Conservation (phyloP, 2,797 vertebrate species). For the Cryptoprocta ferox region DNA sequence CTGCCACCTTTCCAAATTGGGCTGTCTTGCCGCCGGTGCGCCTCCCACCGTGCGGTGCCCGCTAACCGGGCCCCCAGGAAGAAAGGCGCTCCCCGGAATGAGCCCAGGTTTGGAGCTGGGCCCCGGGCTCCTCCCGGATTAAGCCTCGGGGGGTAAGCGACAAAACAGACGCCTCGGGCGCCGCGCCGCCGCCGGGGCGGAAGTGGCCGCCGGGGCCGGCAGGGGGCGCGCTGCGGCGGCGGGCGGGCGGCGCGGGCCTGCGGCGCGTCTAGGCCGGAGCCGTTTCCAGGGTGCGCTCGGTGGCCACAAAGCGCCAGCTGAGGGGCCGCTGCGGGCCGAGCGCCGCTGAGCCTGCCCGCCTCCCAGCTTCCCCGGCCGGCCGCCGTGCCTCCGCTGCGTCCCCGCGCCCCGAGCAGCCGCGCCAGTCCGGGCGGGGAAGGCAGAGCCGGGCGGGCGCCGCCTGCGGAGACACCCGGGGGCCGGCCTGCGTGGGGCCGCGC, state of each 20-base stretch:
- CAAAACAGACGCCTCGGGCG: not conserved
- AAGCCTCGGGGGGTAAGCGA: not conserved
- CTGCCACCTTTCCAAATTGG: not conserved
- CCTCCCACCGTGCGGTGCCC: not conserved
- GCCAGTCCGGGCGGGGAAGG: not conserved
- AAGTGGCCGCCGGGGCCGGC: constrained; percentile 36
- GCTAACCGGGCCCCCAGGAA: not conserved
- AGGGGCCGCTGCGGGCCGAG: constrained; percentile 5
- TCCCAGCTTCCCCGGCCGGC: not conserved
- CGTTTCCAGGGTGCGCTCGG: constrained; percentile 44
- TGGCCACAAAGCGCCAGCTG: constrained; percentile 65
- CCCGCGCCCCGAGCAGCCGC: not conserved
- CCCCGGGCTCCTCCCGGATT: not conserved
- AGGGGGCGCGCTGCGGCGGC: constrained; percentile 64
- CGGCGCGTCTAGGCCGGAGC: constrained; percentile 68
- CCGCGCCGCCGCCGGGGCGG: not conserved
- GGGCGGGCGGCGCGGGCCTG: not conserved
- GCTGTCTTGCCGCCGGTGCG: not conserved
- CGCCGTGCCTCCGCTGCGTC: not conserved
- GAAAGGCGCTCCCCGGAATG: not conserved
- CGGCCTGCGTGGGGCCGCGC: not conserved
- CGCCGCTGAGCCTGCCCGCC: not conserved
- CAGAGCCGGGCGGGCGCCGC: not conserved
- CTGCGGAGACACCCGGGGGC: not conserved
- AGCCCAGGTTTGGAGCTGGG: not conserved